phyloP scores from a whole-genome alignment of 1,140 invertebrate species.

The Venturia canescens region DNA sequence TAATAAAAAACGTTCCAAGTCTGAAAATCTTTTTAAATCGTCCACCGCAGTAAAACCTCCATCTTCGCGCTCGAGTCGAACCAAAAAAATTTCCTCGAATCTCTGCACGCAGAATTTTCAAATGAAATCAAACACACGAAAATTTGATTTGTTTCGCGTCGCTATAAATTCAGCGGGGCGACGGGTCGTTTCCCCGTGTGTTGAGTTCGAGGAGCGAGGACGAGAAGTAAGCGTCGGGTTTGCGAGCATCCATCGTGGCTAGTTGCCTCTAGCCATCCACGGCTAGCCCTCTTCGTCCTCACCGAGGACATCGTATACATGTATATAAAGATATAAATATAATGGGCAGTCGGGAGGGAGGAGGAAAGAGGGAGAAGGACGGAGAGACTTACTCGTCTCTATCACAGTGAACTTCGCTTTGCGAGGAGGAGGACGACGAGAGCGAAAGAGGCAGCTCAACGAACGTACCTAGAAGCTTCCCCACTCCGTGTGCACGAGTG shows the following conservation, averaged over 20 bases:
- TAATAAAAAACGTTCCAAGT: too few relatives aligned
- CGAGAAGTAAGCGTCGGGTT: slow-evolving; percentile 34
- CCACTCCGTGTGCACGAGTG: slow-evolving; percentile 40
- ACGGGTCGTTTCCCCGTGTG: neutral
- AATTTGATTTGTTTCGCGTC: neutral
- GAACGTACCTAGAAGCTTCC: neutral
- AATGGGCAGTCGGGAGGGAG: too few relatives aligned
- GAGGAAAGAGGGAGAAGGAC: neutral
- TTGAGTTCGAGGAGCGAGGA: slow-evolving; percentile 1
- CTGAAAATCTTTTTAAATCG: too few relatives aligned
- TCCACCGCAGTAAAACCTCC: too few relatives aligned
- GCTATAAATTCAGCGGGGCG: neutral
- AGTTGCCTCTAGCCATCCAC: slow-evolving; percentile 32
- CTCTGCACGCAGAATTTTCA: neutral
- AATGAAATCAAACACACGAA: too few relatives aligned
- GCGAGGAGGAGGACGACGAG: slow-evolving; percentile 34
- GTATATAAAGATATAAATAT: slow-evolving; percentile 4
- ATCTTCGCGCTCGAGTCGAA: neutral
- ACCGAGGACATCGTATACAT: slow-evolving; percentile 3
- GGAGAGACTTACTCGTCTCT: neutral
- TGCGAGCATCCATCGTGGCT: slow-evolving; percentile 29
- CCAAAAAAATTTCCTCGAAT: neutral
- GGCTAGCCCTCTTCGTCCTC: slow-evolving; percentile 11
- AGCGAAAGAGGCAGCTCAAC: slow-evolving; percentile 31
- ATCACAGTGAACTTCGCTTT: neutral